Evolutionary conservation across 1,140 invertebrate genomes (phyloP), one percentile per base, ranked within the genome.

Genomic region (roundworm (Caenorhabditis elegans)): DNA sequence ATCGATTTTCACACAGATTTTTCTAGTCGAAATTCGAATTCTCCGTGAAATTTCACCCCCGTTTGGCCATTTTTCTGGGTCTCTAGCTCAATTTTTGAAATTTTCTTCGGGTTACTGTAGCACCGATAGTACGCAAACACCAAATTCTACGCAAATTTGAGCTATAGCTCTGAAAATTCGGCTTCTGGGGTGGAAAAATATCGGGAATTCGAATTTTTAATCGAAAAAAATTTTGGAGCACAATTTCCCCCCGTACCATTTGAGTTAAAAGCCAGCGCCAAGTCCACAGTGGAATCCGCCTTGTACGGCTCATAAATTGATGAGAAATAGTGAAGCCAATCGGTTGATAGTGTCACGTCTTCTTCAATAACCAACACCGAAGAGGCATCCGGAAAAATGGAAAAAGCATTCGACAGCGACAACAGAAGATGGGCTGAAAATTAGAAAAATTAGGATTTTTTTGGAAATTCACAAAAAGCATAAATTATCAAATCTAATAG

Each of bases 301-400:
- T 49, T 48, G 13, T 34, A 47, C 2, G 47, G 24, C 19, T 77
- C 47, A n/a, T 77, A 49, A n/a, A 77, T 77, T 0, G 46, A 47
- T 2, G 75, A 26, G 24, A 47, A 48, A 17, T 34, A 77, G 22
- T 49, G 43, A 15, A 49, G 46, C 34, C 36, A 77, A 15, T 48
- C 75, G 10, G 43, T 11, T 28, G 47, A 77, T 2, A 48, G 46
- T 26, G 15, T 55, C 1, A 80, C 65, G 39, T 81, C 80, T 22
- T 81, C 80, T 47, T 81, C 80, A 15, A 81, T 81, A 1, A 81
- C 80, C 0, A 60, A 36, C 1, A 81, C 34, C 4, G 80, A 60
- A 8, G 80, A 60, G 0, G 80, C 80, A 51, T 60, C 47, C 13
- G 80, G 80, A 28, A 81, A 81, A 13, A 81, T 53, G 11, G 43